A percentile compares a stretch with the other conserved stretches of the same genome.
These are phyloP conservation scores for Hippopotamus amphibius DNA, from an alignment of 2,113 vertebrate genomes.

Conservation along the genomic window DNA sequence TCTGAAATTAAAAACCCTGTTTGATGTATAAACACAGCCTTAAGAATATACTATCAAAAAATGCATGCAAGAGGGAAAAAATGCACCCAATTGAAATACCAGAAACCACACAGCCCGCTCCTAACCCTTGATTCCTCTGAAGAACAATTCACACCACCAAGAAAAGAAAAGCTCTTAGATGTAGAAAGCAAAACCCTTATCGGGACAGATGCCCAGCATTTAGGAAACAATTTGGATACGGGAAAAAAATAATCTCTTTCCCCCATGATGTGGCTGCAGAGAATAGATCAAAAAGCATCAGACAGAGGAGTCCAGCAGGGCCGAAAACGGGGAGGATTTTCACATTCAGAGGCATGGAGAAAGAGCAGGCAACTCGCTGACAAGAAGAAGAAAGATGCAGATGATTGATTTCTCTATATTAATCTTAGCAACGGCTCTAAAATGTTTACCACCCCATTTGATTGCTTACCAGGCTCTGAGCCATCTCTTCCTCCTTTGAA, in stretches of 20 bases:
- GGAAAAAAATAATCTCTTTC: constrained; percentile 61
- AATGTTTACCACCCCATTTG: neutral
- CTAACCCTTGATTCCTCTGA: constrained; percentile 42
- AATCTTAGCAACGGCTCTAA: neutral
- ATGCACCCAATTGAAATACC: neutral
- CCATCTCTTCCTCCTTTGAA: neutral
- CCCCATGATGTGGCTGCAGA: constrained; percentile 54
- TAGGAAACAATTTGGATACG: constrained; percentile 58
- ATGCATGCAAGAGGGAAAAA: neutral
- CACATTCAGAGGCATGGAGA: neutral
- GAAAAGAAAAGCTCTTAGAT: constrained; percentile 62
- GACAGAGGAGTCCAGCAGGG: constrained; percentile 18
- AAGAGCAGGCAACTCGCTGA: neutral
- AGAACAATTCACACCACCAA: constrained; percentile 52
- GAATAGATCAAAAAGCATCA: constrained; percentile 62
- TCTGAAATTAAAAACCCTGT: constrained; percentile 29
- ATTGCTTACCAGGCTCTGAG: neutral
- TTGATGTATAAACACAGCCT: constrained; percentile 34
- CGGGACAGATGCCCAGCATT: constrained; percentile 63
- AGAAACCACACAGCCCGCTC: neutral
- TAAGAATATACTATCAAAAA: neutral
- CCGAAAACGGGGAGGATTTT: constrained; percentile 25
- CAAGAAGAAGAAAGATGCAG: constrained; percentile 40
- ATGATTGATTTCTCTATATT: constrained; percentile 31
- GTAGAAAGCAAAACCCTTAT: constrained; percentile 63